Evolutionary conservation across 2,888 invertebrate genomes (phyloP).

Genomic region (Drosophila antonietae): DNA sequence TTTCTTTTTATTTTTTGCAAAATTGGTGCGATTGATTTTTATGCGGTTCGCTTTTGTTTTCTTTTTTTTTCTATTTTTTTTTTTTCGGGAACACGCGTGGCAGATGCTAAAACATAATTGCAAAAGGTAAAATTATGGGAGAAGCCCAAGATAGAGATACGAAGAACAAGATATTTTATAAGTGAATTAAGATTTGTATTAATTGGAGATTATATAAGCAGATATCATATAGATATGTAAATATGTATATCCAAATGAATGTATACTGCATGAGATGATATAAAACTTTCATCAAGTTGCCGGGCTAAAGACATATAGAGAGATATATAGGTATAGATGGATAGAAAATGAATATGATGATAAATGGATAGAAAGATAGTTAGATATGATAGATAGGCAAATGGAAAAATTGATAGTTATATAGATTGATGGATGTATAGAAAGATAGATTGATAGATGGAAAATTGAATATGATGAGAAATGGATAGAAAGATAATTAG

Average conservation of each 20-base stretch:
- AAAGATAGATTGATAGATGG: not conserved
- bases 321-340: not conserved
- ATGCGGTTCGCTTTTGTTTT: slow-evolving; percentile 25
- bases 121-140: not conserved
- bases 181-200: not conserved
- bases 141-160: not conserved
- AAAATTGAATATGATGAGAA: not conserved
- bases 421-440: too few species aligned
- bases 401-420: not conserved
- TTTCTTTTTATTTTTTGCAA: slow-evolving; percentile 13
- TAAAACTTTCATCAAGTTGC: not conserved
- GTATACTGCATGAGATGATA: not conserved
- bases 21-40: slow-evolving; percentile 72
- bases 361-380: not conserved
- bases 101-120: slow-evolving; percentile 36
- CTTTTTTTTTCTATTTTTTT: not conserved
- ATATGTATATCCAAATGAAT: not conserved
- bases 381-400: not conserved
- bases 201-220: not conserved
- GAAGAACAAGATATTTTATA: not conserved
- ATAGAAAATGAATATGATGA: not conserved
- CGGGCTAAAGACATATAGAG: not conserved
- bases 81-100: slow-evolving; percentile 36
- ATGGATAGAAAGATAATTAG: not conserved
- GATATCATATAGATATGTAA: not conserved